Conservation (phyloP, 1,140 invertebrate genomes). For the Elymnias hypermnestra region DNA sequence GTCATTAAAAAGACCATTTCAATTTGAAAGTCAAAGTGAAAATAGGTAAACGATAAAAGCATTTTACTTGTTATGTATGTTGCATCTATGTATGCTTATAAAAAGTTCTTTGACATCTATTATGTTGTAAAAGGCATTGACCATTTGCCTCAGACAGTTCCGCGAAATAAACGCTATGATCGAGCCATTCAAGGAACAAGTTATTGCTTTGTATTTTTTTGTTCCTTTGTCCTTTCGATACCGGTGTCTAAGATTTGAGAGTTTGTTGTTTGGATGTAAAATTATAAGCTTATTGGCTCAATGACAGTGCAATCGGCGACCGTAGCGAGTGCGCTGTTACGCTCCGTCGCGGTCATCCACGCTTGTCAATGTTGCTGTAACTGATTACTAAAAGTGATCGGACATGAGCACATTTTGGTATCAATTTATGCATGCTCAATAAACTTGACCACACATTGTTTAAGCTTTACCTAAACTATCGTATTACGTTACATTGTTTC, state of each 20-base stretch:
- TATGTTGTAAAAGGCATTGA: constrained; percentile 7
- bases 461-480: background rate
- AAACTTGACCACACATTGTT: background rate
- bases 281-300: constrained; percentile 27
- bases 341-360: constrained; percentile 31
- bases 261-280: too few relatives aligned
- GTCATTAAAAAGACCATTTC: background rate
- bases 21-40: too few relatives aligned
- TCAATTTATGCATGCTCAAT: constrained; percentile 6
- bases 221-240: background rate
- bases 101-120: constrained; percentile 8
- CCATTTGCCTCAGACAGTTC: background rate
- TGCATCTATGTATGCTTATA: background rate
- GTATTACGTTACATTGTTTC: background rate
- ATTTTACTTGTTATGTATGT: too few relatives aligned
- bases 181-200: background rate
- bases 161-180: background rate
- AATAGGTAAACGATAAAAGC: too few relatives aligned
- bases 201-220: constrained; percentile 3
- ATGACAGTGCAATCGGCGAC: constrained; percentile 34
- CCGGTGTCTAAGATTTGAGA: too few relatives aligned
- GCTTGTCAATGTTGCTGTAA: constrained; percentile 32
- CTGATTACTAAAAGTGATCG: constrained; percentile 10
- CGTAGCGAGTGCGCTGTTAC: constrained; percentile 51
- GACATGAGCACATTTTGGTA: constrained; percentile 4